Conservation (phyloP, 2,797 vertebrate genomes). For the Ctenopoma multispine region DNA sequence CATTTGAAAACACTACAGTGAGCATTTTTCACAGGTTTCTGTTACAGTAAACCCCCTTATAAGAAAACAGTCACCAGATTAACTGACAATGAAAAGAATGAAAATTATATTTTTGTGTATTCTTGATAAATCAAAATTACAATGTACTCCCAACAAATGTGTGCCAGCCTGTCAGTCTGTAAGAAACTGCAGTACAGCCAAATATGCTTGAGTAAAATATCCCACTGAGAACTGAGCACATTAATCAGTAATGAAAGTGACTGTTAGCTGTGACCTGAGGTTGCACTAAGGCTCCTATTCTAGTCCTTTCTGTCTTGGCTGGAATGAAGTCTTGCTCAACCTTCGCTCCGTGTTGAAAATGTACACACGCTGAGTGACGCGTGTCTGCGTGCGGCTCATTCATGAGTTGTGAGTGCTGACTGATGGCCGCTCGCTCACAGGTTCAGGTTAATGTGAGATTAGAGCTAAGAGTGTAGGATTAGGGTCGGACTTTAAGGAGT, state of each 20-base stretch:
- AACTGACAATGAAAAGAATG: no score
- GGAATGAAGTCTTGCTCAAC: conserved; percentile 24
- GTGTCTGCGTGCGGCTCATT: conserved; percentile 34
- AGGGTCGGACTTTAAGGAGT: conserved; percentile 36
- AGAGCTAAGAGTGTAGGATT: conserved; percentile 49
- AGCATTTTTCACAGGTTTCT: no score
- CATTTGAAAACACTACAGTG: no score
- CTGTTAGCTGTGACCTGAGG: background rate
- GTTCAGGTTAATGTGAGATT: conserved; percentile 65
- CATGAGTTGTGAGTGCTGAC: conserved; percentile 30
- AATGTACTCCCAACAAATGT: no score
- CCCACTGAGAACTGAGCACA: no score
- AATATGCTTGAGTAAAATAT: background rate
- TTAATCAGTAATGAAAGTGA: background rate
- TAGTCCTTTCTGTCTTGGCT: background rate
- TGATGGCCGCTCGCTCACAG: background rate
- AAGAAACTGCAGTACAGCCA: no score
- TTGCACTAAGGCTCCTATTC: background rate
- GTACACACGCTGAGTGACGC: conserved; percentile 17
- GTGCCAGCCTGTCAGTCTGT: no score
- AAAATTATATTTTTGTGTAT: no score
- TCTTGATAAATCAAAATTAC: no score
- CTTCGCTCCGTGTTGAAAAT: conserved; percentile 24
- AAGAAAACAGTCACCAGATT: no score
- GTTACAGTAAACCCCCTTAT: no score